Evolutionary conservation across 2,888 invertebrate species (phyloP).

Genomic region (Eupithecia dodoneata): DNA sequence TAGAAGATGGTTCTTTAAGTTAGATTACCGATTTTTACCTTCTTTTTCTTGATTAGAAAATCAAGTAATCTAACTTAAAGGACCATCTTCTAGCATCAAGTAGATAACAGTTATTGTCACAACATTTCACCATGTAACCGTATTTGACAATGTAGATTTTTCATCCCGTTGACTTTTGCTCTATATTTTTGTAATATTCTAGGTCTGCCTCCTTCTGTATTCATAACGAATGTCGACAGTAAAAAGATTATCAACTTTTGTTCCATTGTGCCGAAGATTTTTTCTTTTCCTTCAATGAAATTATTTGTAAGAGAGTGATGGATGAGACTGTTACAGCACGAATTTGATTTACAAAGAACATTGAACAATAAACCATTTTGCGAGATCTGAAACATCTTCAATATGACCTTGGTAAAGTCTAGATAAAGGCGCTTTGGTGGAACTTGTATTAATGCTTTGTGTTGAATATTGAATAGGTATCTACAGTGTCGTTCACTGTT

Average conservation of each 20-base stretch:
- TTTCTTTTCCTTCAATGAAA: not conserved
- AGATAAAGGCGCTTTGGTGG: not conserved
- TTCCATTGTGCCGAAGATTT: slow-evolving; percentile 10
- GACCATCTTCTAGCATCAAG: no score
- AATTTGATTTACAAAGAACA: slow-evolving; percentile 9
- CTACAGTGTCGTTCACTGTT: no score
- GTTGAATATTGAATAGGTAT: no score
- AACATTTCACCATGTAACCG: no score
- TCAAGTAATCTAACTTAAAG: no score
- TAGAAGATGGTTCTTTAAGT: no score
- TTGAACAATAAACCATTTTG: slow-evolving; percentile 8
- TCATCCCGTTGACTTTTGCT: not conserved
- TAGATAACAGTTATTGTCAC: no score
- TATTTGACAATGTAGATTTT: not conserved
- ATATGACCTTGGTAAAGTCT: not conserved
- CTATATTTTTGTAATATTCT: slow-evolving; percentile 9
- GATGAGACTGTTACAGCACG: slow-evolving; percentile 4
- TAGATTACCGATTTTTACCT: no score
- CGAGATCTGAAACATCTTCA: not conserved
- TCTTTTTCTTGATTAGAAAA: no score
- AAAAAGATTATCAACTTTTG: slow-evolving; percentile 17
- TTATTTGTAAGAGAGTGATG: slow-evolving; percentile 8
- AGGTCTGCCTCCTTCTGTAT: not conserved
- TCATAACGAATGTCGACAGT: slow-evolving; percentile 16
- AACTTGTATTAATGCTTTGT: no score